These are phyloP conservation scores for human DNA, from an alignment of 2,113 vertebrate species.

Conservation along the genomic window GRCh38 chr18:61688501-61689000, in stretches of 20 bases:
- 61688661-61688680: too few species aligned
- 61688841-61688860: neutral
- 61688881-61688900: neutral
- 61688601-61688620: too few species aligned
- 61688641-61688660: too few species aligned
- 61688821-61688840: neutral
- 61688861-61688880: neutral
- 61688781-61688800: neutral
- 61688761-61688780: neutral
- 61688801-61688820: neutral
- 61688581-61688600: too few species aligned
- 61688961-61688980: neutral
- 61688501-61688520: neutral
- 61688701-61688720: too few species aligned
- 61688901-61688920: neutral
- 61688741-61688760: neutral
- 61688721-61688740: neutral
- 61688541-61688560: neutral
- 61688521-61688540: neutral
- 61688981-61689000: neutral
- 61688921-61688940: too few species aligned
- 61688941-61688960: neutral
- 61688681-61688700: too few species aligned
- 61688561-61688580: neutral
- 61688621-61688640: too few species aligned